Base-by-base conservation (phyloP, 1,140 invertebrate species). In the Cotesia typhae region DNA sequence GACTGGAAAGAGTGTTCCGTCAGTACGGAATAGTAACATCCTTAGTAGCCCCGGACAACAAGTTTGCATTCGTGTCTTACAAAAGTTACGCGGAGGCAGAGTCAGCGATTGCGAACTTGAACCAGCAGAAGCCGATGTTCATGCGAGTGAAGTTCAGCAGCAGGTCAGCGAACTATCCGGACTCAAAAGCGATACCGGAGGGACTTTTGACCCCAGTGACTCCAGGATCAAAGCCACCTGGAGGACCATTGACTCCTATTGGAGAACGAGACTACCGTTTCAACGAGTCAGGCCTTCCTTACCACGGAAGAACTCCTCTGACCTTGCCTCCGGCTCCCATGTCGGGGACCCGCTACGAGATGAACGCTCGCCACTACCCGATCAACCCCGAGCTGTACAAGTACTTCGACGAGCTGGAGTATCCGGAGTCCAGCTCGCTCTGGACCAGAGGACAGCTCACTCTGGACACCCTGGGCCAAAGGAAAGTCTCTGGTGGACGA, bases 401-500 rank as follows among this genome's bases (percentile, higher is more conserved):
- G 73, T 60, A 78, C 9, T 82, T 81, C 70, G 81, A 83, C 37
- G 37, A 61, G 55, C 36, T 78, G 2, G 78, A 79, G 10, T 83
- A 70, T 69, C 20, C 70, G 12, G 75, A 77, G 5, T 79, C 79
- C 7, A 83, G 84, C 73, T 63, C 76, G 12, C 79, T 87, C 68
- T 86, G 84, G 80, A 78, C 79, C 55, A 84, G 84, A 73, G 83
- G 82, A 14, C 65, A 71, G 1, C 9, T 80, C 6, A 73, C 60
- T 3, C 38, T 83, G 17, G 77, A 80, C 1, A 67, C 41, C 52
- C 79, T 83, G 74, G 84, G 84, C 4, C 81, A 74, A 20, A 78
- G 82, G 66, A 79, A 78, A 10, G 79, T 87, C 12, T 70, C 78
- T 2, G 67, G 77, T 74, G 85, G 85, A 52, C 79, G 85, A 7